Percentiles rank a stretch among this genome's conserved stretches.
phyloP scores from a whole-genome alignment of 2,888 invertebrate species.

The Erannis defoliaria region DNA sequence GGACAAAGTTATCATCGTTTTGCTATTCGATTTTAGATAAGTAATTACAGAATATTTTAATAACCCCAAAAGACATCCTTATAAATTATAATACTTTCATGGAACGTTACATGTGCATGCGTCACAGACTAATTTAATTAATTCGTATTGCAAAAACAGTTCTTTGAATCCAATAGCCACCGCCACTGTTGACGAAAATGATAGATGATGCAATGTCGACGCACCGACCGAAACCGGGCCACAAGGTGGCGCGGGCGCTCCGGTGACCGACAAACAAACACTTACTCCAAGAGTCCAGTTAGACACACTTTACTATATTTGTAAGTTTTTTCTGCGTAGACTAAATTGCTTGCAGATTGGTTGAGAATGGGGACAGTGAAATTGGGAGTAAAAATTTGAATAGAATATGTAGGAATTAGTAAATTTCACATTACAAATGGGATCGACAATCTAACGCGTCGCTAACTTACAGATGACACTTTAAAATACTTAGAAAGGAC shows the following conservation, averaged over 20 bases:
- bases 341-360: constrained; percentile 7
- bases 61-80: not conserved
- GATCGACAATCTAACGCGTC: too few species aligned
- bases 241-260: constrained; percentile 28
- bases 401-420: not conserved
- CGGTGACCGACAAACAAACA: constrained; percentile 42
- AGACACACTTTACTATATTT: constrained; percentile 28
- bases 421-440: not conserved
- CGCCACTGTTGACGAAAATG: constrained; percentile 36
- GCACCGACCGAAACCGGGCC: constrained; percentile 42
- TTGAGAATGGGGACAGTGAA: constrained; percentile 10
- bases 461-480: too few species aligned
- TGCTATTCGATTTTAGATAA: too few species aligned
- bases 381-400: constrained; percentile 4
- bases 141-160: constrained; percentile 20
- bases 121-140: constrained; percentile 22
- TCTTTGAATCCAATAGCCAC: constrained; percentile 21
- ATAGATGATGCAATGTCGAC: constrained; percentile 41
- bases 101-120: not conserved
- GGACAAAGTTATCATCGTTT: too few species aligned
- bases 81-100: not conserved
- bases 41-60: not conserved
- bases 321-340: constrained; percentile 11
- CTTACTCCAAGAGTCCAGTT: constrained; percentile 24
- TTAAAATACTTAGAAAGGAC: too few species aligned